phyloP scores from a whole-genome alignment of 2,888 invertebrate species.

The Drosophila nigricruria region DNA sequence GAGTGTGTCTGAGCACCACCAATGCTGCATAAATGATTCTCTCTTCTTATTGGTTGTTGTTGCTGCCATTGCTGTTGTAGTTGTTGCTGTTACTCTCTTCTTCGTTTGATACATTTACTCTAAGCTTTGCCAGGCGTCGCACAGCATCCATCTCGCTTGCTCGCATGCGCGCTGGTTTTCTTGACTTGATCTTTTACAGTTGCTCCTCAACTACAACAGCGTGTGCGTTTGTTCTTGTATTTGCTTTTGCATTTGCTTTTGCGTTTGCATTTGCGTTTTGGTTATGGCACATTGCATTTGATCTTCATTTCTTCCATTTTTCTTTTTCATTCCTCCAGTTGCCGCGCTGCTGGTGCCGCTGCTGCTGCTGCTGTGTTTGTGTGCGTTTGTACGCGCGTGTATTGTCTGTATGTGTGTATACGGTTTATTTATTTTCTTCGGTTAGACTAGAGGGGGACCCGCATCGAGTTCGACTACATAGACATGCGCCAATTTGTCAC shows the following conservation, averaged over 20 bases:
- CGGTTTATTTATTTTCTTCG: not conserved
- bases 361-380: not conserved
- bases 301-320: not conserved
- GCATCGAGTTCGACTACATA: constrained; percentile 32
- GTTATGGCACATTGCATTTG: not conserved
- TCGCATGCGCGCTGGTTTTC: not conserved
- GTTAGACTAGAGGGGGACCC: constrained; percentile 10
- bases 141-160: not conserved
- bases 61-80: not conserved
- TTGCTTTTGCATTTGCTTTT: not conserved
- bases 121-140: not conserved
- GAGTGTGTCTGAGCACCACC: constrained; percentile 17
- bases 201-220: not conserved
- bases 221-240: not conserved
- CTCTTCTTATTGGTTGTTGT: not conserved
- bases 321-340: not conserved
- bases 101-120: not conserved
- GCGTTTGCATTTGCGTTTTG: not conserved
- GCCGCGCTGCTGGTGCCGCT: constrained; percentile 1
- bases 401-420: not conserved
- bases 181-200: not conserved
- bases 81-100: constrained; percentile 4
- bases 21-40: constrained; percentile 17
- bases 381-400: not conserved
- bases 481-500: constrained; percentile 59